These are phyloP conservation scores for Meloidogyne exigua DNA, from an alignment of 1,140 invertebrate genomes.

Conservation along the genomic window DNA sequence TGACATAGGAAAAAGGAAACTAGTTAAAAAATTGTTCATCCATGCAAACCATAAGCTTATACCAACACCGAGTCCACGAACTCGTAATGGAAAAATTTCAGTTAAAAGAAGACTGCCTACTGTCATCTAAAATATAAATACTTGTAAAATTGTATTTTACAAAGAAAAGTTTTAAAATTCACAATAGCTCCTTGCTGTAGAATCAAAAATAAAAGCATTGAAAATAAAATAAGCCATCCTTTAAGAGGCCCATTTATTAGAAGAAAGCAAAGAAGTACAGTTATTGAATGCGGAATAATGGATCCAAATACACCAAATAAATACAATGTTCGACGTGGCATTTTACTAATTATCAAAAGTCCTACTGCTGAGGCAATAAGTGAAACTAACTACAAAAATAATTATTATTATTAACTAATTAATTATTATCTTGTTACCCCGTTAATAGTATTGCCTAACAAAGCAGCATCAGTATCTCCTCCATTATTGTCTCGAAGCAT, in stretches of 20 bases:
- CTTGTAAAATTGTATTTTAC: neutral
- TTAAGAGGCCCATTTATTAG: neutral
- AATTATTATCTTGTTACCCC: neutral
- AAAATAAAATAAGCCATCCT: slow-evolving; percentile 2
- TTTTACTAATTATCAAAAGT: neutral
- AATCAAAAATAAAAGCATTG: neutral
- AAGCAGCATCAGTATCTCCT: neutral
- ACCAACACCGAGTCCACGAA: slow-evolving; percentile 23
- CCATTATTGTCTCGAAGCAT: slow-evolving; percentile 12
- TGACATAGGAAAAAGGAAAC: slow-evolving; percentile 8
- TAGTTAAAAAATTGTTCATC: slow-evolving; percentile 19
- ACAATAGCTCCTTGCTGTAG: neutral
- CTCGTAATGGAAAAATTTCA: slow-evolving; percentile 23
- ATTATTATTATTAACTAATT: too few species aligned
- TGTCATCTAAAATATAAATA: neutral
- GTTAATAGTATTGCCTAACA: neutral
- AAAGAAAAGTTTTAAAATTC: too few species aligned
- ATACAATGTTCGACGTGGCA: neutral
- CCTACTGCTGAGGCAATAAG: neutral
- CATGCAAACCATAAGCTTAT: slow-evolving; percentile 13
- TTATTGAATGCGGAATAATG: neutral
- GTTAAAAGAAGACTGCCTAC: slow-evolving; percentile 9
- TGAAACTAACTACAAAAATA: neutral
- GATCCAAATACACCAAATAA: neutral
- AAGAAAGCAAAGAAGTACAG: neutral